Evolutionary conservation across 2,888 invertebrate species (phyloP), one percentile per base, ranked within the genome.

Genomic region (Oscheius sp.): DNA sequence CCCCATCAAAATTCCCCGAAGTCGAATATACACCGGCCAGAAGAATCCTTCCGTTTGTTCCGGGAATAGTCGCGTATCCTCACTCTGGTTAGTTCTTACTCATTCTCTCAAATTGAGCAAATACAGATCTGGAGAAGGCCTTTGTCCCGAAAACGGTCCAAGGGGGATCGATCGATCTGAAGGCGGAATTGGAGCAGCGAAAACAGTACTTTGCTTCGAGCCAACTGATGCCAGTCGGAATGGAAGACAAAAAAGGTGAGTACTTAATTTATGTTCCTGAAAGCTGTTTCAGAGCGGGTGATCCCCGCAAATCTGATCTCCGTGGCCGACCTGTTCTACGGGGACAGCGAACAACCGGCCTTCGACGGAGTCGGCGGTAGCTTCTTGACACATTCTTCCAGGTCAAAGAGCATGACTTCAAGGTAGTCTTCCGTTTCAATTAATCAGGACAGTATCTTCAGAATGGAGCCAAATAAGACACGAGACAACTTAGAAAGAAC

Each of bases 141-240:
- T 53, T 65, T 55, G 9, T 48, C 58, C 50, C 37, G 2, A 68
- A 68, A 53, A 55, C 7, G 35, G 11, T 32, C 7, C 29, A 32
- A 68, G 33, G 35, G 0, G 57, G 57, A 10, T 47, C 48, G 48
- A 32, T 70, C 48, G 70, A 70, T 59, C 13, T 82, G 48, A 82
- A 80, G n/a, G 4, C 7, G 0, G 79, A 79, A 57, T 66, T 82
- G 13, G 72, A 79, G 2, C 71, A 76, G 29, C 51, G 75, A 35
- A 80, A 82, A 47, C 77, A 79, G 62, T 78, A 80, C 62, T 82
- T 71, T 35, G 62, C 78, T 4, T 62, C 79, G n/a, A 79, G 75
- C 51, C 57, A 71, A 29, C 13, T 68, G 68, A 55, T 68, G 53
- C 55, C 55, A 10, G 11, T 21, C 9, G 13, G 29, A 7, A 5